Base-by-base conservation (phyloP, 2,113 vertebrate genomes). In the Oreochromis tanganicae region DNA sequence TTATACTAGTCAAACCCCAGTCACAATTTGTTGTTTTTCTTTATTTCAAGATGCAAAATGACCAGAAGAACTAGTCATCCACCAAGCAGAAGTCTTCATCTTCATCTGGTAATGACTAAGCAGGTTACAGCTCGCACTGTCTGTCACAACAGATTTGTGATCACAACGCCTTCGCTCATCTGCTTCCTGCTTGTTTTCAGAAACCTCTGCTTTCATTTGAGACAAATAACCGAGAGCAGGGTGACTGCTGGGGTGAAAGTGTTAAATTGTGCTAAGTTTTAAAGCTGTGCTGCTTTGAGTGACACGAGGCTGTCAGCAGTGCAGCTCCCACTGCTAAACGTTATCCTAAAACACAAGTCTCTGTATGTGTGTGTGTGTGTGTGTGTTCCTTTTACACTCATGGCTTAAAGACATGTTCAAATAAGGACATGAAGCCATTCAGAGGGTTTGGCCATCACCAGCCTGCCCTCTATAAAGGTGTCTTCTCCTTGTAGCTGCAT, bases 1-100 rank as follows among this genome's bases (percentile, higher is more conserved):
- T 50, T 4, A 50, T 9, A 50, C 1, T 50, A 19, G 0, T 50
- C 48, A 9, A 50, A 50, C 0, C 50, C 0, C 50, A 9, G 52
- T 54, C 0, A 54, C 0, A 54, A 54, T 3, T n/a, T 54, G 19
- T 52, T 52, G 50, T 54, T 54, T 54, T 54, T 54, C 52, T 54
- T 2, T 54, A 54, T 54, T 54, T 54, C 52, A 21, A 54, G 52
- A 54, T 0, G 0, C 50, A 54, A 0, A 11, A 54, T 54, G 19
- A 54, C 19, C 52, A 54, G 52, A 54, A 54, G 52, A 54, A 54
- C 19, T 3, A 54, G 52, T 54, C 52, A 54, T 54, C 52, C 19
- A 54, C 5, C 5, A 54, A 54, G 52, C 52, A 54, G 19, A 54
- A 54, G 52, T 54, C 9, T 54, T 54, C 52, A 54, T 21, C 52